Percentiles rank a stretch among this genome's conserved stretches.
Conservation (phyloP, 2,113 vertebrate species). For the Tonatia bakeri region DNA sequence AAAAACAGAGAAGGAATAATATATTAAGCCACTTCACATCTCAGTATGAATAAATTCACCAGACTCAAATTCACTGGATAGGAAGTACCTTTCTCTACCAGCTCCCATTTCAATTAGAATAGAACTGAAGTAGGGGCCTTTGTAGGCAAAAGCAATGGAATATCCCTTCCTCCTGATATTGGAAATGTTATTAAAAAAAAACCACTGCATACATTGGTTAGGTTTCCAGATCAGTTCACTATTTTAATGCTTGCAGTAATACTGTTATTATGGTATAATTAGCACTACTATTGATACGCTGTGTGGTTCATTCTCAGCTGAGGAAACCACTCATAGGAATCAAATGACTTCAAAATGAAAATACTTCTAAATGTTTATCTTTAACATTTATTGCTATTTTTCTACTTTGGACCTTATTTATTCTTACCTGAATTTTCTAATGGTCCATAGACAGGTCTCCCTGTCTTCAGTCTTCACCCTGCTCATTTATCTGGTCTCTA, state of each 20-base stretch:
- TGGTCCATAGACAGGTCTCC: not conserved
- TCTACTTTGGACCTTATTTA: not conserved
- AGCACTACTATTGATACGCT: not conserved
- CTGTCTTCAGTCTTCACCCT: not conserved
- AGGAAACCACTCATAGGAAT: not conserved
- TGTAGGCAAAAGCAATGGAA: not conserved
- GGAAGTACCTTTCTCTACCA: not conserved
- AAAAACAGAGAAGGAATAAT: not conserved
- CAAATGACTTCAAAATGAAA: not conserved
- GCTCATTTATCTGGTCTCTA: not conserved
- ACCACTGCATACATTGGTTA: not conserved
- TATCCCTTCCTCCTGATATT: not conserved
- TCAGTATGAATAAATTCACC: not conserved
- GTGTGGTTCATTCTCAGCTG: not conserved
- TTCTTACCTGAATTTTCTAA: not conserved
- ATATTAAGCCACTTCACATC: not conserved
- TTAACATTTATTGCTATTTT: not conserved
- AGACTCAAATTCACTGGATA: not conserved
- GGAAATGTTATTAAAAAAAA: not conserved
- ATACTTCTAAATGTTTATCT: not conserved
- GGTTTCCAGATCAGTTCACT: not conserved
- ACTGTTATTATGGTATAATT: not conserved
- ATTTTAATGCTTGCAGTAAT: not conserved
- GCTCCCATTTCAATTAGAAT: not conserved
- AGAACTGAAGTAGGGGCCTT: not conserved